phyloP scores from a whole-genome alignment of 2,888 invertebrate genomes.

The Phaedon cochleariae region DNA sequence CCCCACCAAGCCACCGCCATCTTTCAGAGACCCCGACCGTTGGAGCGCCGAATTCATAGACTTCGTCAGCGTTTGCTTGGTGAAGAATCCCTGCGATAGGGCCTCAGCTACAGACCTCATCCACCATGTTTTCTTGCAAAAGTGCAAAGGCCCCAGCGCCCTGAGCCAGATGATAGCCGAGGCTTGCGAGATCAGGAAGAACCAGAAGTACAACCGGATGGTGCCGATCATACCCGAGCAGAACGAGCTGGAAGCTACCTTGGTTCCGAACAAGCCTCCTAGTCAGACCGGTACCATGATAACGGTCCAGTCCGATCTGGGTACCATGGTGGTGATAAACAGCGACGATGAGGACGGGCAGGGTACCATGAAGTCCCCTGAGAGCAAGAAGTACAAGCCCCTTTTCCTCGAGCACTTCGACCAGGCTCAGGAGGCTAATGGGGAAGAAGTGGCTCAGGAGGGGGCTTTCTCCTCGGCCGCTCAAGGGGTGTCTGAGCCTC shows the following conservation, averaged over 20 bases:
- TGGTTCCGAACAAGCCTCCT: constrained; percentile 64
- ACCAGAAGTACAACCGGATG: constrained; percentile 72
- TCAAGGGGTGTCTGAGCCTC: constrained; percentile 38
- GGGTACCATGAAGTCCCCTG: constrained; percentile 88
- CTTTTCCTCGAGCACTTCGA: constrained; percentile 96
- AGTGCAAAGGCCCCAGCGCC: constrained; percentile 86
- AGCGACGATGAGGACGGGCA: constrained; percentile 81
- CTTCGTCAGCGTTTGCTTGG: constrained; percentile 91
- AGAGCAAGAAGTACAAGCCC: constrained; percentile 87
- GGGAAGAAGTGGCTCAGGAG: background rate
- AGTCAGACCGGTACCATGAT: constrained; percentile 65
- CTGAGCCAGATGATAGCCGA: constrained; percentile 92
- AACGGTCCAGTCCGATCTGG: constrained; percentile 83
- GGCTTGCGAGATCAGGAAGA: constrained; percentile 91
- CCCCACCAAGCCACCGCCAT: constrained; percentile 98
- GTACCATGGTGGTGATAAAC: constrained; percentile 93
- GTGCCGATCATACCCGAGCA: constrained; percentile 55
- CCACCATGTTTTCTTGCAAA: constrained; percentile 80
- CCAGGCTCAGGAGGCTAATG: constrained; percentile 74
- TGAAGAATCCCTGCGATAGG: constrained; percentile 94
- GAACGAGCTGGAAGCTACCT: constrained; percentile 67
- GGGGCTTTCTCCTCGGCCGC: constrained; percentile 20
- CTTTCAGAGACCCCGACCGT: constrained; percentile 94
- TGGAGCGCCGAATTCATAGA: constrained; percentile 98
- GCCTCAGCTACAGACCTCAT: constrained; percentile 90